Evolutionary conservation across 2,888 invertebrate species (phyloP).

Genomic region (Diplolepis rosae): DNA sequence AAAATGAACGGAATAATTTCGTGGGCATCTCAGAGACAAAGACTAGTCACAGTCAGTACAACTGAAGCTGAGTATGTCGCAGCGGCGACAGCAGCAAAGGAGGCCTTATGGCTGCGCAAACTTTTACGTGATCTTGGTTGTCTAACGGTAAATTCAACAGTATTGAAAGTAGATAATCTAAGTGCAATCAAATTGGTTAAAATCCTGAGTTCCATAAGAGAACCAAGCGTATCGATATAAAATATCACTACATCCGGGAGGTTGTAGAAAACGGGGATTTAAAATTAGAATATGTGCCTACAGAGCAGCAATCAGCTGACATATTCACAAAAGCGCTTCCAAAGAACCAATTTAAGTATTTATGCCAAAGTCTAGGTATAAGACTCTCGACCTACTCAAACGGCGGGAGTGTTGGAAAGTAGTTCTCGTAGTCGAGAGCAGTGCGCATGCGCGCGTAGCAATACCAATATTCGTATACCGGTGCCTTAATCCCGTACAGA

Average conservation of each 20-base stretch:
- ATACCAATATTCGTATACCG: no score
- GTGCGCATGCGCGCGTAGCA: no score
- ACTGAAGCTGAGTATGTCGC: conserved; percentile 48
- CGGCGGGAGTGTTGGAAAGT: no score
- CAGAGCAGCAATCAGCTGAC: no score
- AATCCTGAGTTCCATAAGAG: conserved; percentile 46
- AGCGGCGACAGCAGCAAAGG: conserved; percentile 36
- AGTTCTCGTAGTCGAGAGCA: no score
- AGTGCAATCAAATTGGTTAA: conserved; percentile 40
- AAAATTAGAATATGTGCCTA: no score
- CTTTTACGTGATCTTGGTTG: conserved; percentile 38
- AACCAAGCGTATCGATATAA: conserved; percentile 46
- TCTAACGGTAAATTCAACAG: no score
- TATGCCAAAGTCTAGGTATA: no score
- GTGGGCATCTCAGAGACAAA: conserved; percentile 43
- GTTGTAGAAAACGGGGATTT: background rate
- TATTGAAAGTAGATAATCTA: conserved; percentile 42
- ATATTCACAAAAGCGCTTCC: no score
- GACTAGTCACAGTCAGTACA: conserved; percentile 40
- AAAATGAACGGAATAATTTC: conserved; percentile 37
- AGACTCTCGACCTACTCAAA: no score
- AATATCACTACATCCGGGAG: conserved; percentile 43
- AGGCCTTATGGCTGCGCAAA: conserved; percentile 39
- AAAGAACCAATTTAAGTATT: no score
- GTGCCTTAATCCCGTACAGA: no score